Base-by-base conservation (phyloP, 2,797 vertebrate species). In the Sebastes vulpes region DNA sequence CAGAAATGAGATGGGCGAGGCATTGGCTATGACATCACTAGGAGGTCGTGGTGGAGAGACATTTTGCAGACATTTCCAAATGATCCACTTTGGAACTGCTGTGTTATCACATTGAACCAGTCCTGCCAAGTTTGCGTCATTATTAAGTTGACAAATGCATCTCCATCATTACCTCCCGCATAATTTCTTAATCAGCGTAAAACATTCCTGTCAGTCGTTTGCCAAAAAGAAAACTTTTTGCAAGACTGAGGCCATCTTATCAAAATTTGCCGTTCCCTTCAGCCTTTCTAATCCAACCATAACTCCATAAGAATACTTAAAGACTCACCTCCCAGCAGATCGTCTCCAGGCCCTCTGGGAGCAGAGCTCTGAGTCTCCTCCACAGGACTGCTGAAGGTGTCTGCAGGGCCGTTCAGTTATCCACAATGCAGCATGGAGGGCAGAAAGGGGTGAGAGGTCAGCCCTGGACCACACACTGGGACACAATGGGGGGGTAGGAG, bases 271-370 rank as follows among this genome's bases (percentile, higher is more conserved):
- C 16, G 9, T 1, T 66, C n/a, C 54, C 29, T 42, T 50, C 4
- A 32, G 29, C 11, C 25, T 12, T 74, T 80, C 20, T 52, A 63
- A 53, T 20, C 32, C 1, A 52, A 68, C 8, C 11, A 18, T 42
- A 0, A 29, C 60, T 28, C 3, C 9, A 68, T 61, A 4, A 38
- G 66, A 48, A 59, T 28, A 23, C 26, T 31, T 11, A 16, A 20
- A 67, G 59, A 46, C 81, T 82, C 96, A 99, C 98, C 98, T 95
- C 97, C 97, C 90, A 99, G 96, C 85, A 99, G 95, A 92, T 99
- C 98, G 73, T 96, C 97, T 89, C 96, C 96, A 77, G 97, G 96
- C 79, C 95, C 95, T 86, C 96, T 95, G 83, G 96, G 95, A 82
- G 96, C 93, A 92, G 96, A 77, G 82, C 95, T 95, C 88, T 96